These are phyloP conservation scores for Tetraneura akinire DNA, from an alignment of 1,140 invertebrate species.

Conservation along the genomic window DNA sequence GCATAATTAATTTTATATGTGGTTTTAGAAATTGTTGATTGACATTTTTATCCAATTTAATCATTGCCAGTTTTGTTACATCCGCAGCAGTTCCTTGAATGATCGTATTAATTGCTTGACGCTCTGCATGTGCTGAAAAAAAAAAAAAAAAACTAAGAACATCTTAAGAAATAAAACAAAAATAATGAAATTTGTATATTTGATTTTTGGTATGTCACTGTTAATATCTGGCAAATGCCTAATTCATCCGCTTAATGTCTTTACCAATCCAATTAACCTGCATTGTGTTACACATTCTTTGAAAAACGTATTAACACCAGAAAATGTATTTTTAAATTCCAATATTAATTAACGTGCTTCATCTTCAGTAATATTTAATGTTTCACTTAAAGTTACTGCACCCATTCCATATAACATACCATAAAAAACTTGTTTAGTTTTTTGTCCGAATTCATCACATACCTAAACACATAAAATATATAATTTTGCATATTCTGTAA, in stretches of 20 bases:
- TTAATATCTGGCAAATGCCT: conserved; percentile 80
- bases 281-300: conserved; percentile 70
- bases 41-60: conserved; percentile 66
- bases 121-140: conserved; percentile 77
- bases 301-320: conserved; percentile 69
- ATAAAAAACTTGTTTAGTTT: conserved; percentile 93
- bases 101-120: conserved; percentile 92
- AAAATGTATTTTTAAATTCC: conserved; percentile 81
- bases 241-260: conserved; percentile 77
- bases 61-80: conserved; percentile 88
- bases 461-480: conserved; percentile 62
- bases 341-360: conserved; percentile 81
- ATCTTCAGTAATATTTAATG: conserved; percentile 75
- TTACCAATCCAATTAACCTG: conserved; percentile 73
- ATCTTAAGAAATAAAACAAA: not conserved
- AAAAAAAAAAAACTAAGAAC: conserved; percentile 41
- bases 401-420: conserved; percentile 99
- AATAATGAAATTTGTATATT: conserved; percentile 61
- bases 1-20: conserved; percentile 72
- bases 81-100: conserved; percentile 96
- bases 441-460: conserved; percentile 73
- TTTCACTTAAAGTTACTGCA: conserved; percentile 77
- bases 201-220: conserved; percentile 64
- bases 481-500: not conserved
- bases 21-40: conserved; percentile 52